Conservation (phyloP, 2,888 invertebrate species). For the Phyllotreta striolata region DNA sequence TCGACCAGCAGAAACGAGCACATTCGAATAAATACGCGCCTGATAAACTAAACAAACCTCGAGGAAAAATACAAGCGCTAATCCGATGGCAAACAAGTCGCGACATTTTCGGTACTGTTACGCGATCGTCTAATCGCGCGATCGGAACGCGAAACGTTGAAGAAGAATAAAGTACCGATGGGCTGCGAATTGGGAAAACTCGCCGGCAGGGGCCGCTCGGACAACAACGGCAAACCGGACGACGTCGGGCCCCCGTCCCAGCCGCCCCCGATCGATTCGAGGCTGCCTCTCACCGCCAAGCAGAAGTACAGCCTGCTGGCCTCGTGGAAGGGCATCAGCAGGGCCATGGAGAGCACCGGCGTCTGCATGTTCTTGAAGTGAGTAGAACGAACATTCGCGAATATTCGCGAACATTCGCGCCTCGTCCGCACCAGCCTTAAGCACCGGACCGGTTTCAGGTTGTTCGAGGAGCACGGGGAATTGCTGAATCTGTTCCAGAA, state of each 20-base stretch:
- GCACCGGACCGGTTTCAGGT: slow-evolving; percentile 67
- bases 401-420: neutral
- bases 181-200: slow-evolving; percentile 82
- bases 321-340: slow-evolving; percentile 90
- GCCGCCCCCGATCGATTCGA: slow-evolving; percentile 76
- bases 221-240: slow-evolving; percentile 60
- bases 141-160: too few species aligned
- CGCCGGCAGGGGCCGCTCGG: slow-evolving; percentile 61
- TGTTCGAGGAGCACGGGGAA: slow-evolving; percentile 87
- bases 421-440: neutral
- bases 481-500: slow-evolving; percentile 81
- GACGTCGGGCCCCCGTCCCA: slow-evolving; percentile 64
- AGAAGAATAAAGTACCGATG: too few species aligned
- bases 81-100: slow-evolving; percentile 27
- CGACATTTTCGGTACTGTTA: neutral
- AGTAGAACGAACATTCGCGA: slow-evolving; percentile 59
- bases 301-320: slow-evolving; percentile 90
- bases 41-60: slow-evolving; percentile 9
- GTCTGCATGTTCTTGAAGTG: slow-evolving; percentile 92
- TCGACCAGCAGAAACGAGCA: too few species aligned
- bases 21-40: neutral
- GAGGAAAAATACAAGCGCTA: slow-evolving; percentile 10
- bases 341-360: slow-evolving; percentile 89
- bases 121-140: too few species aligned
- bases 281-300: slow-evolving; percentile 82